Evolutionary conservation across 2,888 invertebrate genomes (phyloP), one percentile per base, ranked within the genome.

Genomic region (Hesperia comma): DNA sequence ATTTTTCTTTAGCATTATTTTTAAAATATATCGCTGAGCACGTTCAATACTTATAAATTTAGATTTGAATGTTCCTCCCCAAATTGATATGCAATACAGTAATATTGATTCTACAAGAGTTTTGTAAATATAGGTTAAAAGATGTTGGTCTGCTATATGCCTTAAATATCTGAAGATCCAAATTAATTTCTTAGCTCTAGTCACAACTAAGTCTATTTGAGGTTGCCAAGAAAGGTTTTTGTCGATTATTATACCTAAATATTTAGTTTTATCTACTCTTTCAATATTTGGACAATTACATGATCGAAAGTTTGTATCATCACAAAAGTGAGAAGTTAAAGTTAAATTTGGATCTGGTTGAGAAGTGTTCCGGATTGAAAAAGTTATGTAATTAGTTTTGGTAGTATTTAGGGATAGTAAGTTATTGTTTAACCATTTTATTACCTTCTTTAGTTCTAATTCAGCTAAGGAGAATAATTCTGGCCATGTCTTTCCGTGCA

Each of bases 211-310:
- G 1, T 55, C 33, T n/a, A 55, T 6, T 8, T 55, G 55, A 15
- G 55, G 55, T 33, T 55, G 33, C 55, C 55, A 55, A 6, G 55
- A 55, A 2, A 33, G 55, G 15, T 55, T 55, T 55, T 55, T 6
- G 8, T 55, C 55, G 4, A 55, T 14, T 3, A 33, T 6, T 15
- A 55, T 33, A 33, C 55, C 55, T 55, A 55, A 33, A 15, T 55
- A 55, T 33, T 55, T 55, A 33, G 15, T 33, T 32, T 6, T n/a
- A 6, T 55, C 12, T 2, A 55, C 51, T 51, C 26, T 51, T 21
- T 12, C 6, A n/a, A 51, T 51, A 1, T 12, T 51, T 21, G 21
- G 14, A 12, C 51, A 51, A 6, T 51, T 26, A 21, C 51, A 51
- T 12, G 19, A 6, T 26, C 1, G 14, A 4, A 1, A 5, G 12